A percentile compares a stretch with the other conserved stretches of the same genome.
Conservation (phyloP, 2,888 invertebrate genomes). For the Icerya purchasi region DNA sequence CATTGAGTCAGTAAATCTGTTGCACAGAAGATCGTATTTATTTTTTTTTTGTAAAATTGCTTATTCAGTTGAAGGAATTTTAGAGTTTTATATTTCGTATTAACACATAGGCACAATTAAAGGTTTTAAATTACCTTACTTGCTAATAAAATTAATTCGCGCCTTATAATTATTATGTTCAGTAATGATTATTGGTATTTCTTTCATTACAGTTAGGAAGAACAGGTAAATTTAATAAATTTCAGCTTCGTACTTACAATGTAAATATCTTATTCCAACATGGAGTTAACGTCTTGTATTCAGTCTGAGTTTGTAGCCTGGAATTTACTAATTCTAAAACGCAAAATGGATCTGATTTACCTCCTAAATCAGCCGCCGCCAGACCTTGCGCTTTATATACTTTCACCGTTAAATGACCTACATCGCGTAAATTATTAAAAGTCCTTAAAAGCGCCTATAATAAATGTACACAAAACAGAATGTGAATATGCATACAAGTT, state of each 20-base stretch:
- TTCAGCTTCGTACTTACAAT: slow-evolving; percentile 43
- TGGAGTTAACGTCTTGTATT: slow-evolving; percentile 89
- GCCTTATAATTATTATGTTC: too few species aligned
- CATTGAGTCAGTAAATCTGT: too few species aligned
- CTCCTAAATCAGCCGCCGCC: slow-evolving; percentile 85
- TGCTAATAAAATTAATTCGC: too few species aligned
- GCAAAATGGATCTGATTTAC: slow-evolving; percentile 97
- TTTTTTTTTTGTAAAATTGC: too few species aligned
- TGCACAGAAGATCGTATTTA: too few species aligned
- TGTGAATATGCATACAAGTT: slow-evolving; percentile 16
- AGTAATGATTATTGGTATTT: too few species aligned
- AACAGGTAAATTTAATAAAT: too few species aligned
- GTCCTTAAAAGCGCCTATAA: slow-evolving; percentile 43
- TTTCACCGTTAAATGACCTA: slow-evolving; percentile 86
- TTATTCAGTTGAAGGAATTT: too few species aligned
- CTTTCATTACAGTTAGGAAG: too few species aligned
- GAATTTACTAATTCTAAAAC: slow-evolving; percentile 88
- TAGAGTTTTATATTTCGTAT: too few species aligned
- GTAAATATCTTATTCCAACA: slow-evolving; percentile 98
- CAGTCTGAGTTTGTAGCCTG: slow-evolving; percentile 89
- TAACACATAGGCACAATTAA: too few species aligned
- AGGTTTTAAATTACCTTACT: too few species aligned
- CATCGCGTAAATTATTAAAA: slow-evolving; percentile 54
- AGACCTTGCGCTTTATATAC: slow-evolving; percentile 52
- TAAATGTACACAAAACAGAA: slow-evolving; percentile 22